Base-by-base conservation (phyloP, 2,797 vertebrate genomes). In the Diplodus sargus region DNA sequence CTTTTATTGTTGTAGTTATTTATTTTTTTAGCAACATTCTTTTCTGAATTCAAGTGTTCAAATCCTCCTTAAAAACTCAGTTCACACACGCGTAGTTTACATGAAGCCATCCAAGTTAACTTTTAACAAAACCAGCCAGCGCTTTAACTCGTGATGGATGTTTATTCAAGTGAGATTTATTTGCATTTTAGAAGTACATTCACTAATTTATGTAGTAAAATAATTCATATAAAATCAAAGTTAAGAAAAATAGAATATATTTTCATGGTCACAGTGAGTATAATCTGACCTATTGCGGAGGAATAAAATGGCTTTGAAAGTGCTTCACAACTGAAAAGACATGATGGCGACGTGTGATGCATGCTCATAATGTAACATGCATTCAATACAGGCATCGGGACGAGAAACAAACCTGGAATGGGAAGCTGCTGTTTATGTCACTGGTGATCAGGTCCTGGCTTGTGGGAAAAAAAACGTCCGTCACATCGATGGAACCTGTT, bases 161-260 rank as follows among this genome's bases (percentile, higher is more conserved):
- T 84, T 90, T 70, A 86, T 90, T 93, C 76, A 85, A 91, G 88
- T 90, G 89, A 76, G 63, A 79, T 91, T 90, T 87, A 86, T 92
- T 94, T 90, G 89, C 89, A 88, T 90, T 78, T 30, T 81, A 82
- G 48, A 82, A 81, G 79, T 89, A 91, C 89, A 93, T 90, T 93
- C 89, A 84, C 91, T 90, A 81, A 81, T 89, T 91, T 82, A 92
- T 94, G 87, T 94, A 93, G 80, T 91, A 94, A 94, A 92, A 94
- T 93, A 92, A 93, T 93, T 91, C 81, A 89, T 94, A 94, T 89
- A 95, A 95, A 95, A 94, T 91, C 81, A 94, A 89, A 89, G 76
- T 87, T 93, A 91, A 92, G 83, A 94, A 95, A 95, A 95, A 94
- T 94, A 94, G 79, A 92, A 71, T 76, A 48, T 86, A 91, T 92